These are phyloP conservation scores for Chrysopa pallens DNA, from an alignment of 1,140 invertebrate species.

Conservation along the genomic window DNA sequence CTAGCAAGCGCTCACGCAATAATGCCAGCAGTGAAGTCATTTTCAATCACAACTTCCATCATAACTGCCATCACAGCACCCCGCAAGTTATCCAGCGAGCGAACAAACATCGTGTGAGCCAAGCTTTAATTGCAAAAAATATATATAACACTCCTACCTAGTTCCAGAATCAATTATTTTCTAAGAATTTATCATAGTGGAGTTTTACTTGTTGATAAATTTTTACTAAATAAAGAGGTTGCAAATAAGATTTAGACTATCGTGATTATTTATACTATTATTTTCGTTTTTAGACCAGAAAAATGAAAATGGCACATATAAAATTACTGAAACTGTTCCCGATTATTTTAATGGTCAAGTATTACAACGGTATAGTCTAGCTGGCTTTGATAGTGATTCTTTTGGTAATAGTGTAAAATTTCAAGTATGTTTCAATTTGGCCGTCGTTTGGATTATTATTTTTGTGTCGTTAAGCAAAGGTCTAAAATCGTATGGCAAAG, in stretches of 20 bases:
- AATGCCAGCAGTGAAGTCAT: too few relatives aligned
- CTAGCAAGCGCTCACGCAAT: too few relatives aligned
- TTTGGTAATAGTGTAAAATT: constrained; percentile 46
- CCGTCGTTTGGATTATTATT: constrained; percentile 77
- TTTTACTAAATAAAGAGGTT: too few relatives aligned
- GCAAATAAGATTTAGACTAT: not conserved
- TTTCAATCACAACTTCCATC: too few relatives aligned
- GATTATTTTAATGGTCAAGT: constrained; percentile 71
- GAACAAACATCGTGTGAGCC: too few relatives aligned
- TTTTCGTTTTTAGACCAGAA: constrained; percentile 11
- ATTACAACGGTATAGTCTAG: constrained; percentile 46
- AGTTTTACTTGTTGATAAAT: too few relatives aligned
- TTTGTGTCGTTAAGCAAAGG: constrained; percentile 82
- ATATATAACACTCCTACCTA: too few relatives aligned
- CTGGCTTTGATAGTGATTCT: constrained; percentile 5
- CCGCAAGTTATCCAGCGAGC: too few relatives aligned
- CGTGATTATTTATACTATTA: not conserved
- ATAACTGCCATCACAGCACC: too few relatives aligned
- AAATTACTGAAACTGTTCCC: constrained; percentile 56
- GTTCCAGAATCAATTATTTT: too few relatives aligned
- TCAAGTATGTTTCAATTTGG: constrained; percentile 75
- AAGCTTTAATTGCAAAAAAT: too few relatives aligned
- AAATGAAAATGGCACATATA: constrained; percentile 27
- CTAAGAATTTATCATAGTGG: not conserved
- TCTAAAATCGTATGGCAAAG: constrained; percentile 67